Evolutionary conservation across 2,797 vertebrate species (phyloP), one percentile per base, ranked within the genome.

Genomic region (Pseudomugil tenellus): DNA sequence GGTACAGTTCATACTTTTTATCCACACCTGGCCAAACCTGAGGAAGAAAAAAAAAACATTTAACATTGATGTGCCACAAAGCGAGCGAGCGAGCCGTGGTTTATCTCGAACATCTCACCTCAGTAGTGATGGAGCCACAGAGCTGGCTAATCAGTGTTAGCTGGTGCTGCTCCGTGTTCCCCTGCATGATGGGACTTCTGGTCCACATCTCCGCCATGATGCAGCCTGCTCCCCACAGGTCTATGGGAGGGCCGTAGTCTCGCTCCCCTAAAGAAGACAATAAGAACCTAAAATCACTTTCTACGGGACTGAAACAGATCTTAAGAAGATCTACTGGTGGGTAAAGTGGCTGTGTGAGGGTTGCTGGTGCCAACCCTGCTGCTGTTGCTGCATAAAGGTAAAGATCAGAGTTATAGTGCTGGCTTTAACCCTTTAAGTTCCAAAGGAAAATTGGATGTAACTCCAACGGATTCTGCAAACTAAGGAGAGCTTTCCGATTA

Each of bases 161-260:
- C 89, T 99, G 98, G 82, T 99, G 98, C 87, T 99, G 98, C 72
- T 99, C 98, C 0, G 97, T 98, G 93, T 99, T 99, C 17, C 98
- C 98, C 81, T 99, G 97, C 98, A 99, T 99, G 91, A 99, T 99
- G 49, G 98, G 97, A 90, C 97, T 99, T 59, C 97, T 93, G 11
- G 97, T 99, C 98, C 98, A 99, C 98, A 99, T 99, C 90, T 99
- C 97, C 0, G 97, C 98, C 98, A 99, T 99, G 91, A 99, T 99
- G 90, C 98, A 99, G 53, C 98, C 98, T 0, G 89, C 98, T 0
- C 98, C 98, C 98, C 98, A 99, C 23, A 99, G 94, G 82, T 99
- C 98, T 48, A 99, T 99, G 67, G 98, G 97, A 0, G 98, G 98
- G 4, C 98, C 98, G 0, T 99, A 99, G 87, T 98, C 97, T 35